Percentiles rank a stretch among this genome's conserved stretches.
Conservation (phyloP, 2,888 invertebrate genomes). For the Phaonia tiefii region DNA sequence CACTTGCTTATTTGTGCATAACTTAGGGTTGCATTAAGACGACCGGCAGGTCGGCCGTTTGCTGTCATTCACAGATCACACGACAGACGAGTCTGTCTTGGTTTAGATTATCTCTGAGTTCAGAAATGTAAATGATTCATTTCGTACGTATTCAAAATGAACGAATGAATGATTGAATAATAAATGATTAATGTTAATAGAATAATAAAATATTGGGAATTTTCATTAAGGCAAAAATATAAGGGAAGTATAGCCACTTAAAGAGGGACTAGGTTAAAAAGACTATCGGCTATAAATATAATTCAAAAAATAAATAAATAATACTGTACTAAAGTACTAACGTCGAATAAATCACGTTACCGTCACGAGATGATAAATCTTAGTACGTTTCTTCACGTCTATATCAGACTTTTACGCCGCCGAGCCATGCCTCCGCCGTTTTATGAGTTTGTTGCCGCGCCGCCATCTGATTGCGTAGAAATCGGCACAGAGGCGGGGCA, state of each 20-base stretch:
- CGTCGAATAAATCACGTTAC: too few relatives aligned
- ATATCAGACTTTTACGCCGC: too few relatives aligned
- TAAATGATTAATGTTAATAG: conserved; percentile 51
- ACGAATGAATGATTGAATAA: conserved; percentile 45
- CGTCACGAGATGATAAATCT: too few relatives aligned
- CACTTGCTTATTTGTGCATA: not conserved
- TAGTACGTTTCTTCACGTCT: too few relatives aligned
- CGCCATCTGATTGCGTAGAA: too few relatives aligned
- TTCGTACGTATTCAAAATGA: conserved; percentile 15
- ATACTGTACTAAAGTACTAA: too few relatives aligned
- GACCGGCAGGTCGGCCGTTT: not conserved
- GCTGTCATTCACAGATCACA: not conserved
- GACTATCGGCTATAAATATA: too few relatives aligned
- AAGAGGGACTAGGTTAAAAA: too few relatives aligned
- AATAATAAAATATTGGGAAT: conserved; percentile 32
- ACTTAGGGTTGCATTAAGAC: not conserved
- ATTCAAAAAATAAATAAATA: too few relatives aligned
- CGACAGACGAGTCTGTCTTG: not conserved
- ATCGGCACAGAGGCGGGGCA: too few relatives aligned
- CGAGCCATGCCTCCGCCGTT: too few relatives aligned
- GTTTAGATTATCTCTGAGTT: conserved; percentile 22
- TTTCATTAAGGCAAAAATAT: not conserved
- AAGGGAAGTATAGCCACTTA: not conserved
- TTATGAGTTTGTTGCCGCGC: too few relatives aligned
- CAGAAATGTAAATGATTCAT: conserved; percentile 50